phyloP scores from a whole-genome alignment of 2,113 vertebrate genomes.

The Riparia riparia region DNA sequence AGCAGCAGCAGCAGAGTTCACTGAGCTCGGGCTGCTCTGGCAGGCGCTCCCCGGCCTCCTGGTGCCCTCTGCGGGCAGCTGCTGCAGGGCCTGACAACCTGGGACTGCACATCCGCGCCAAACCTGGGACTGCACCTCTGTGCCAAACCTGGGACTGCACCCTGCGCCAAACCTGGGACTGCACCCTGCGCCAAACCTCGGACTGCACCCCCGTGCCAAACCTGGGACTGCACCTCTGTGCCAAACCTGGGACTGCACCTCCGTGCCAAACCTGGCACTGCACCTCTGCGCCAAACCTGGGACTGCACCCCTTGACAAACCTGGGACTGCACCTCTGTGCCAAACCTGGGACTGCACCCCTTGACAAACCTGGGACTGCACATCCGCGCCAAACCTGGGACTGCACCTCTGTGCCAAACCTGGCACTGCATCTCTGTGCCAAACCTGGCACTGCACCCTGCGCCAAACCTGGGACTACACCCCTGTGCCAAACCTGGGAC shows the following conservation, averaged over 20 bases:
- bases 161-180: not conserved
- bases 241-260: too few relatives aligned
- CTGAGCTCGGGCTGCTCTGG: too few relatives aligned
- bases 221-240: too few relatives aligned
- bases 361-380: too few relatives aligned
- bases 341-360: not conserved
- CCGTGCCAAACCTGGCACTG: too few relatives aligned
- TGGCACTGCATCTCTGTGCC: not conserved
- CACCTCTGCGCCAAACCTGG: fast-evolving
- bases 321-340: not conserved
- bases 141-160: too few relatives aligned
- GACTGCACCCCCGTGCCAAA: not conserved
- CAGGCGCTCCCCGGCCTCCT: not conserved
- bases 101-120: too few relatives aligned
- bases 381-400: too few relatives aligned
- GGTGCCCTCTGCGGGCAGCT: constrained; percentile 42
- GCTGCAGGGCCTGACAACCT: too few relatives aligned
- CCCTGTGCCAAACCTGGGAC: too few relatives aligned
- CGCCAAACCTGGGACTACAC: too few relatives aligned
- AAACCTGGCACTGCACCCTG: not conserved
- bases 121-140: not conserved
- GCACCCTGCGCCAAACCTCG: not conserved
- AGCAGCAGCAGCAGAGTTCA: not conserved
- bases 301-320: not conserved
- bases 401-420: too few relatives aligned